These are phyloP conservation scores for Eulemur rufifrons DNA, from an alignment of 2,113 vertebrate genomes.

Conservation along the genomic window DNA sequence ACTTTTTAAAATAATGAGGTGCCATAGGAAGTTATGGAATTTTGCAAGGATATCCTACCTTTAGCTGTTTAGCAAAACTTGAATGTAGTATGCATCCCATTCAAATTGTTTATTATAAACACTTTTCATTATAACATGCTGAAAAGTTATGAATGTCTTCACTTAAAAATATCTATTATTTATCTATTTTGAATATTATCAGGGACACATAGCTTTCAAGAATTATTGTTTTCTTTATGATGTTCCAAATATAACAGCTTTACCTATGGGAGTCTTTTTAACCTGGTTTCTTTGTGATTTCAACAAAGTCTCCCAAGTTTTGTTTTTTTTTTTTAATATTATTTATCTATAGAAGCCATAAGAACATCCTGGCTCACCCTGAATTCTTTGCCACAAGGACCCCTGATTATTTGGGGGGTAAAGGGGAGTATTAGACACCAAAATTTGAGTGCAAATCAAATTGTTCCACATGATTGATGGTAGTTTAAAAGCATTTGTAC, in stretches of 20 bases:
- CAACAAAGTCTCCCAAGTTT: neutral
- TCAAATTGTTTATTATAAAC: neutral
- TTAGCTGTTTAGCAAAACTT: neutral
- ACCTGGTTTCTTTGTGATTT: neutral
- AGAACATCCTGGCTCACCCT: neutral
- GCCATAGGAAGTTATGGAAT: neutral
- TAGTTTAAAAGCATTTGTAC: neutral
- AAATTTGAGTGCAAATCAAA: neutral
- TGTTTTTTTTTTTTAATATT: neutral
- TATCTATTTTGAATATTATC: neutral
- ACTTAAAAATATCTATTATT: neutral
- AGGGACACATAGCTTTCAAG: neutral
- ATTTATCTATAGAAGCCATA: neutral
- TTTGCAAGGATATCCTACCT: neutral
- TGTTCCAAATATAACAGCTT: neutral
- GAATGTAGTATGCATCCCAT: neutral
- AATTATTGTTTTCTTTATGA: neutral
- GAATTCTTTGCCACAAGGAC: neutral
- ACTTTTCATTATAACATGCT: neutral
- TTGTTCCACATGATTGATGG: neutral
- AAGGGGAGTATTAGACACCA: neutral
- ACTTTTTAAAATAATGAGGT: neutral
- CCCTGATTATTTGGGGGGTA: neutral
- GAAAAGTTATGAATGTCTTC: neutral
- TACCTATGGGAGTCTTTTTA: neutral